Evolutionary conservation across 2,888 invertebrate genomes (phyloP).

Genomic region (Eledona agricola): DNA sequence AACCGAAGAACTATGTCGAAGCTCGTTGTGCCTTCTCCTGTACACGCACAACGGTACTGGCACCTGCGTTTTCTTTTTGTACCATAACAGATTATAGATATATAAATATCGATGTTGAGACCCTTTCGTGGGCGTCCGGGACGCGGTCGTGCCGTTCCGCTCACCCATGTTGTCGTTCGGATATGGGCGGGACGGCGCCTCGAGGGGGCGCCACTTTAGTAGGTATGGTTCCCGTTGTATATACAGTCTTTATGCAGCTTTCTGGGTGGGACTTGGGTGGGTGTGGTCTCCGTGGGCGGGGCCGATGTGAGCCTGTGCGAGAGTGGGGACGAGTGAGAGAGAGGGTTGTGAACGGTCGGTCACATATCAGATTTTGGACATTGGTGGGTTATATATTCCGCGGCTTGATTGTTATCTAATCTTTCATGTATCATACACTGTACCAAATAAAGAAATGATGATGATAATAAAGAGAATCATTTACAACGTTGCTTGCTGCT

Average conservation of each 20-base stretch:
- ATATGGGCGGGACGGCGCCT: neutral
- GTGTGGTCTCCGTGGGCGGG: slow-evolving; percentile 9
- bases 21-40: slow-evolving; percentile 59
- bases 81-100: slow-evolving; percentile 52
- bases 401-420: slow-evolving; percentile 57
- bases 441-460: slow-evolving; percentile 57
- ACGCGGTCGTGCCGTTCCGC: slow-evolving; percentile 7
- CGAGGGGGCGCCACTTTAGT: too few species aligned
- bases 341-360: slow-evolving; percentile 55
- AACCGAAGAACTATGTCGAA: slow-evolving; percentile 46
- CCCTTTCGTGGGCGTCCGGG: slow-evolving; percentile 26
- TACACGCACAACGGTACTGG: slow-evolving; percentile 55
- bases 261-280: slow-evolving; percentile 32
- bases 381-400: slow-evolving; percentile 43
- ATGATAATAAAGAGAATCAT: slow-evolving; percentile 55
- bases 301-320: slow-evolving; percentile 10
- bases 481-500: slow-evolving; percentile 53
- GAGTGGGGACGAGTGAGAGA: slow-evolving; percentile 18
- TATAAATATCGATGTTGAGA: slow-evolving; percentile 50
- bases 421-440: slow-evolving; percentile 61
- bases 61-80: slow-evolving; percentile 53
- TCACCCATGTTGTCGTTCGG: slow-evolving; percentile 1
- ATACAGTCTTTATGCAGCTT: slow-evolving; percentile 40
- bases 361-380: slow-evolving; percentile 56
- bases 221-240: slow-evolving; percentile 39